phyloP scores from a whole-genome alignment of 2,113 vertebrate species.

The Pituophis catenifer region DNA sequence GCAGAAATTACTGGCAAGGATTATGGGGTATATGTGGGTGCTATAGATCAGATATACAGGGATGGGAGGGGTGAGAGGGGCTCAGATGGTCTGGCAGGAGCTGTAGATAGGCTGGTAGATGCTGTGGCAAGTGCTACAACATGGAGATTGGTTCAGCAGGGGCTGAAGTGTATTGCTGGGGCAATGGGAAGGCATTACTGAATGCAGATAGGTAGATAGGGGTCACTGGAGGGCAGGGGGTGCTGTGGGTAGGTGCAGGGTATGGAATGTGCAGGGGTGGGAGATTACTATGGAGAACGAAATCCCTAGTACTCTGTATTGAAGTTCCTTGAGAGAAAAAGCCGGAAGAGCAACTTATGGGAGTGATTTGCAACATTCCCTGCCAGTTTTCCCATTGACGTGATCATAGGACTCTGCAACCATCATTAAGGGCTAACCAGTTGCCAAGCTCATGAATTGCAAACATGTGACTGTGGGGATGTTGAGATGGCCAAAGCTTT shows the following conservation, averaged over 20 bases:
- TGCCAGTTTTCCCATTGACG: not conserved
- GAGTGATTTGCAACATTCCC: not conserved
- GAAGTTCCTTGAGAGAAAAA: not conserved
- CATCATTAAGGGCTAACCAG: too few relatives aligned
- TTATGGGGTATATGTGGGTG: not conserved
- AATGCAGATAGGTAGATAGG: not conserved
- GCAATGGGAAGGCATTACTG: not conserved
- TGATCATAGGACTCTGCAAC: not conserved
- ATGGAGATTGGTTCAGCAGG: not conserved
- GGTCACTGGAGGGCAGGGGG: not conserved
- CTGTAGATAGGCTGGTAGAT: not conserved
- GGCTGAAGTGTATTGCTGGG: not conserved
- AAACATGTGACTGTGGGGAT: not conserved
- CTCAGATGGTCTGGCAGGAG: not conserved
- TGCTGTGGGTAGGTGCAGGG: not conserved
- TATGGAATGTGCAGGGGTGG: too few relatives aligned
- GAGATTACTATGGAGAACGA: too few relatives aligned
- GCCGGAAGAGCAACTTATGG: too few relatives aligned
- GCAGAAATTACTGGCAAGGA: not conserved
- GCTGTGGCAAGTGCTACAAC: not conserved
- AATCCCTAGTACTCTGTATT: not conserved
- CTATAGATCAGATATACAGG: not conserved
- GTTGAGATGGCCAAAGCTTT: not conserved
- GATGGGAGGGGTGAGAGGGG: not conserved
- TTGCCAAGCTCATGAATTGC: not conserved